Evolutionary conservation across 2,888 invertebrate genomes (phyloP).

Genomic region (Acleris sparsana): DNA sequence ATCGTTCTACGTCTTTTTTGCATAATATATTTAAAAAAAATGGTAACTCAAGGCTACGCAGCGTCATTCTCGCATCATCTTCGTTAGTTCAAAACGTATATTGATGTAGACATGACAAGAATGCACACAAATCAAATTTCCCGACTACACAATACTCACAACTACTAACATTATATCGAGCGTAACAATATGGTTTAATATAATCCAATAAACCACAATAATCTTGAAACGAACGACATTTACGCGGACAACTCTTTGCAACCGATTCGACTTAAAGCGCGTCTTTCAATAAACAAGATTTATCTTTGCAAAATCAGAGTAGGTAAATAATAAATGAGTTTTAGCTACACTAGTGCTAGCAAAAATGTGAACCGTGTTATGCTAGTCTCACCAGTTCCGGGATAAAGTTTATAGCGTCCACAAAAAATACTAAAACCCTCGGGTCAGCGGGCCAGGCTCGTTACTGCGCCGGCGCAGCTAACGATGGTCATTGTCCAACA

Average conservation of each 20-base stretch:
- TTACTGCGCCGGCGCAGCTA: constrained; percentile 47
- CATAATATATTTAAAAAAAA: too few species aligned
- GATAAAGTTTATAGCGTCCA: constrained; percentile 34
- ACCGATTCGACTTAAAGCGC: neutral
- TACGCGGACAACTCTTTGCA: neutral
- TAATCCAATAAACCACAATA: constrained; percentile 4
- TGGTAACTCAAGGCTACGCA: too few species aligned
- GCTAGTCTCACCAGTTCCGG: constrained; percentile 34
- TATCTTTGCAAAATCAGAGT: neutral
- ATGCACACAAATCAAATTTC: too few species aligned
- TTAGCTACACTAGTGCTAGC: constrained; percentile 10
- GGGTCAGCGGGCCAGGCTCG: constrained; percentile 55
- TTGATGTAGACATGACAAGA: too few species aligned
- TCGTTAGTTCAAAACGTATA: too few species aligned
- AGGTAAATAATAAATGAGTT: neutral
- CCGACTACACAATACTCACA: neutral
- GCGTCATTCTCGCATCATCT: too few species aligned
- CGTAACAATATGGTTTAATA: constrained; percentile 5
- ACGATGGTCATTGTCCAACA: constrained; percentile 67
- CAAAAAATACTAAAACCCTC: constrained; percentile 48
- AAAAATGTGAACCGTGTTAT: constrained; percentile 29
- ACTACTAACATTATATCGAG: neutral
- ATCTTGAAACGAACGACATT: neutral
- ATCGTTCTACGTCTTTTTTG: too few species aligned
- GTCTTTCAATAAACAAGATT: constrained; percentile 4